Conservation (phyloP, 2,797 vertebrate species). For the Megalops cyprinoides region DNA sequence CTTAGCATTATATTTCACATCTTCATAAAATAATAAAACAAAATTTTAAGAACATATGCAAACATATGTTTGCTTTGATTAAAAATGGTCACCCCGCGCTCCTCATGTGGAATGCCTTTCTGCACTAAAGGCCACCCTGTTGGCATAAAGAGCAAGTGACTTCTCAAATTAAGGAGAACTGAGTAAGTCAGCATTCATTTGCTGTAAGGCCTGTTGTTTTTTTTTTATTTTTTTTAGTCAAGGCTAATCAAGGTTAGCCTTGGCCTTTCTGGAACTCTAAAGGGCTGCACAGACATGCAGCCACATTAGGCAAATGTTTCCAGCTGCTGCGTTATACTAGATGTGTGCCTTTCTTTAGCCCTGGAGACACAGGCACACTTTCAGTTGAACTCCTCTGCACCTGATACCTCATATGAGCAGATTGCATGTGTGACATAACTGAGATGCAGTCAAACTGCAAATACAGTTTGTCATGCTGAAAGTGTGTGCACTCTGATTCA, state of each 20-base stretch:
- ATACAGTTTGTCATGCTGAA: not conserved
- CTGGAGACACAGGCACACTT: not conserved
- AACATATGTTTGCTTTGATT: not conserved
- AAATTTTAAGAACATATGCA: not conserved
- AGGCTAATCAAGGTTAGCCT: not conserved
- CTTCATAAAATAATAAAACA: too few relatives aligned
- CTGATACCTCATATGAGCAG: not conserved
- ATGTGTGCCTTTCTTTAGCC: not conserved
- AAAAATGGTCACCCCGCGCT: not conserved
- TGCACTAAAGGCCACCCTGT: not conserved
- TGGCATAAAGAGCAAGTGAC: not conserved
- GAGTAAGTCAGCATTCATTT: not conserved
- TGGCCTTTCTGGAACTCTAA: not conserved
- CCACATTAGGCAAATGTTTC: not conserved
- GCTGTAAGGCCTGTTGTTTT: not conserved
- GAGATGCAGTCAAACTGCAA: not conserved
- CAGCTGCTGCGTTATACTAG: not conserved
- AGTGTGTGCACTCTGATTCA: not conserved
- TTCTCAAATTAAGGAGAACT: not conserved
- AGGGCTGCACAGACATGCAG: not conserved
- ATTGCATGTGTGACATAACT: not conserved
- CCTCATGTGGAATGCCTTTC: not conserved
- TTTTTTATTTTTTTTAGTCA: not conserved
- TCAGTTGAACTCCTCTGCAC: not conserved
- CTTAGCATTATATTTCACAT: too few relatives aligned